A percentile compares a stretch with the other conserved stretches of the same genome.
Conservation (phyloP, 2,888 invertebrate genomes). For the Thera britannica region DNA sequence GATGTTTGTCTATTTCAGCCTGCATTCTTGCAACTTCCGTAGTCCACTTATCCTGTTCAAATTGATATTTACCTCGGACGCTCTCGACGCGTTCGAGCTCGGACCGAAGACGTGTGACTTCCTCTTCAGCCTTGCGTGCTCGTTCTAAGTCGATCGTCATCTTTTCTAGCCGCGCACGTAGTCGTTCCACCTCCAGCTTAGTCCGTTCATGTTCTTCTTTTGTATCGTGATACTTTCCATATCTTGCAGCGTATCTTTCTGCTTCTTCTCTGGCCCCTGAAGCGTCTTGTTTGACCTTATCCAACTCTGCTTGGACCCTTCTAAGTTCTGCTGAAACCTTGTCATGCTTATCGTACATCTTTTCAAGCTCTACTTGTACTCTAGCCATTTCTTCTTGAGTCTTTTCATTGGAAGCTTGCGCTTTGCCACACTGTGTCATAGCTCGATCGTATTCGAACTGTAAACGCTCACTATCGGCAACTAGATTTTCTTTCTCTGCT, state of each 20-base stretch:
- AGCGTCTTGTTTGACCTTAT: conserved; percentile 88
- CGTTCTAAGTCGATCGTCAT: conserved; percentile 91
- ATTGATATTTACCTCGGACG: conserved; percentile 86
- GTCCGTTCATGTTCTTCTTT: conserved; percentile 91
- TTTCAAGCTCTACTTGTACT: conserved; percentile 94
- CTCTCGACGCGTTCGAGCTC: conserved; percentile 91
- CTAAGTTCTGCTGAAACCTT: conserved; percentile 92
- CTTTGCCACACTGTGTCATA: conserved; percentile 93
- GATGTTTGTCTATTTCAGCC: conserved; percentile 89
- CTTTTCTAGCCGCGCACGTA: conserved; percentile 92
- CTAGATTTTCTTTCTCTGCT: conserved; percentile 93
- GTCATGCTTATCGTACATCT: conserved; percentile 96
- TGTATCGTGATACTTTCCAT: conserved; percentile 90
- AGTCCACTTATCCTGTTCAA: conserved; percentile 83
- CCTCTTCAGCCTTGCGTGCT: conserved; percentile 88
- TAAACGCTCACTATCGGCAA: conserved; percentile 92
- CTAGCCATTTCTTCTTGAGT: conserved; percentile 95
- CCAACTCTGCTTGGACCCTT: conserved; percentile 91
- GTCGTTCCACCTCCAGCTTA: conserved; percentile 92
- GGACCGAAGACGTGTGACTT: conserved; percentile 86
- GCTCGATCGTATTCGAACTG: conserved; percentile 94
- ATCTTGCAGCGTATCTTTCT: conserved; percentile 88
- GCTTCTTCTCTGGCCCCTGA: conserved; percentile 92
- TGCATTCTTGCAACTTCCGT: conserved; percentile 91
- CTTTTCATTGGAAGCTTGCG: conserved; percentile 93